Base-by-base conservation (phyloP, 2,888 invertebrate species). In the Orthosia gracilis region DNA sequence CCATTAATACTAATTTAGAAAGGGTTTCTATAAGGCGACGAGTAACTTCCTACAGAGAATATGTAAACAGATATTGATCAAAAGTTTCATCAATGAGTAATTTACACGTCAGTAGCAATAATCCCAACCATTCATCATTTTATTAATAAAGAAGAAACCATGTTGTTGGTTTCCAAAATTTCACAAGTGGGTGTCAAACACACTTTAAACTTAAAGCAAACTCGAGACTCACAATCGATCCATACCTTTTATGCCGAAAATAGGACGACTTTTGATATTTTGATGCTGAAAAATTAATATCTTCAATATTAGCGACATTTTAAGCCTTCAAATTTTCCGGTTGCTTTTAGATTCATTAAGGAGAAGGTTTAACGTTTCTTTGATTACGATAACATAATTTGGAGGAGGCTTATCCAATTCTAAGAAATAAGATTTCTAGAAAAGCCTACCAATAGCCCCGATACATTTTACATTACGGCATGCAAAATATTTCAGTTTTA, bases 1-100 rank as follows among this genome's bases (percentile, higher is more conserved):
- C 23, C 23, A 63, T 63, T 80, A 57, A 80, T 63, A 59, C 21
- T 21, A 58, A 74, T 63, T 58, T 18, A 47, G 17, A 58, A 58
- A 47, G 13, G n/a, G 40, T 73, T 73, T 50, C n/a, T 49, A 40
- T 5, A 40, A 40, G 21, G 31, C 12, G 17, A 7, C n/a, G 18
- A n/a, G 47, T 40, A n/a, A 40, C 13, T 18, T 49, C 4, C 31
- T 26, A 40, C n/a, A 23, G 21, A 31, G 21, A 73, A 62, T 18
- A 45, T 61, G 31, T 57, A 52, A 47, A 23, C 31, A 79, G 26
- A 55, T 40, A 26, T 55, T 23, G 31, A 76, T 65, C 21, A 52
- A 77, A 50, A 26, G 21, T 59, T 12, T 17, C 21, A 74, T 61
- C 12, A 13, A 31, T 26, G 26, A 18, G 3, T 55, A 17, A 31